phyloP scores from a whole-genome alignment of 2,113 vertebrate genomes.

The Alexandromys fortis region DNA sequence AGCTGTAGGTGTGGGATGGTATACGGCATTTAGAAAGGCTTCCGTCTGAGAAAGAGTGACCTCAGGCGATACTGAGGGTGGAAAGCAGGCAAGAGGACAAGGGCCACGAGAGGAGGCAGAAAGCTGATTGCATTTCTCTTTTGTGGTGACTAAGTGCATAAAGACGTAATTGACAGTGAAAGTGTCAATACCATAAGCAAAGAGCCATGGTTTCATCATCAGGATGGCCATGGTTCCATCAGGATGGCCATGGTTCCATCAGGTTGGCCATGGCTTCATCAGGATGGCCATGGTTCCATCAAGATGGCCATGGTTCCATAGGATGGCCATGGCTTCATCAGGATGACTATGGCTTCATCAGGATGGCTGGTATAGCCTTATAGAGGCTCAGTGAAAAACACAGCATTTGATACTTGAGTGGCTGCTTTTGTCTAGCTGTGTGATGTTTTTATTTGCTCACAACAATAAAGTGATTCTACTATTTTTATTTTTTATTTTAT shows the following conservation, averaged over 20 bases:
- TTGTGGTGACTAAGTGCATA: neutral
- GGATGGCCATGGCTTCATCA: too few species aligned
- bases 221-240: too few species aligned
- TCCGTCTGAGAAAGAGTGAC: neutral
- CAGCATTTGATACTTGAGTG: too few species aligned
- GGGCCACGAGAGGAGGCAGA: neutral
- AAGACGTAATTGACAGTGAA: neutral
- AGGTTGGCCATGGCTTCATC: too few species aligned
- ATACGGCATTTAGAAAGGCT: neutral
- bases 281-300: too few species aligned
- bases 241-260: too few species aligned
- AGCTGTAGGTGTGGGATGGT: neutral
- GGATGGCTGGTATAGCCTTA: fast-evolving
- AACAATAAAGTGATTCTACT: neutral
- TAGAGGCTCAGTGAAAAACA: neutral
- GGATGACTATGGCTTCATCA: neutral
- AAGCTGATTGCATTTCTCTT: neutral
- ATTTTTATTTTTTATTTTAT: neutral
- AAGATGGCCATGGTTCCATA: too few species aligned
- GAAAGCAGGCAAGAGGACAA: neutral
- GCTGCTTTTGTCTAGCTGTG: neutral
- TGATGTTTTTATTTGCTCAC: neutral
- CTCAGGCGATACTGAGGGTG: neutral
- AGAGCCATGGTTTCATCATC: neutral
- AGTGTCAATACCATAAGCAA: neutral